Conservation (phyloP, 2,797 vertebrate species). For the Acanthopagrus latus region DNA sequence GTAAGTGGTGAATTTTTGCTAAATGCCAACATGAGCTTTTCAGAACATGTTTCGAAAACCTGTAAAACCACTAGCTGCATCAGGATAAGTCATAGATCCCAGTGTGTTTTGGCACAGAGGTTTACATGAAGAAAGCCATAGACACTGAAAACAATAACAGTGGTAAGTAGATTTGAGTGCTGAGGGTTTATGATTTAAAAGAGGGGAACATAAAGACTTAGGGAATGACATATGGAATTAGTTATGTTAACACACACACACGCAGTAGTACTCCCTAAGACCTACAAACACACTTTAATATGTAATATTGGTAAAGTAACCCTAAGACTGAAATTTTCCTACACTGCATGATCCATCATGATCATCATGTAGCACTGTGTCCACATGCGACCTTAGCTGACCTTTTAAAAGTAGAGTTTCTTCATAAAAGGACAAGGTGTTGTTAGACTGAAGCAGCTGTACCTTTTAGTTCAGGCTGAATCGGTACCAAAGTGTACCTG, state of each 20-base stretch:
- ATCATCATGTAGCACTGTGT: too few relatives aligned
- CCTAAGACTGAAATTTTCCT: too few relatives aligned
- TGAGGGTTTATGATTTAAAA: not conserved
- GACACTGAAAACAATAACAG: not conserved
- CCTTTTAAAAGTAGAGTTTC: too few relatives aligned
- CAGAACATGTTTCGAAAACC: conserved; percentile 8
- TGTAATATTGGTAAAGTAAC: too few relatives aligned
- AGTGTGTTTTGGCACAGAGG: not conserved
- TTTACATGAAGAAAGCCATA: not conserved
- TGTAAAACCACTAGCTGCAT: not conserved
- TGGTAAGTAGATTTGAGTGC: not conserved
- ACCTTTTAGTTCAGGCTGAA: too few relatives aligned
- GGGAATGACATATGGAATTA: not conserved
- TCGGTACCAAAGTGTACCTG: too few relatives aligned
- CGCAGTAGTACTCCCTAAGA: too few relatives aligned
- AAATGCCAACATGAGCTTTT: not conserved
- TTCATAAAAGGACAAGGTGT: too few relatives aligned
- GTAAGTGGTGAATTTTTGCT: not conserved
- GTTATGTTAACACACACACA: not conserved
- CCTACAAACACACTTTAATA: too few relatives aligned
- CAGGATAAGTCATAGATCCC: not conserved
- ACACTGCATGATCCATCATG: too few relatives aligned
- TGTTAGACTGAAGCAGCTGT: too few relatives aligned
- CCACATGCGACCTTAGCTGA: too few relatives aligned
- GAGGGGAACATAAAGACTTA: not conserved